Percentiles rank a stretch among this genome's conserved stretches.
Evolutionary conservation across 2,797 vertebrate genomes (phyloP).

Genomic region (Gymnoscopelus microlampas): DNA sequence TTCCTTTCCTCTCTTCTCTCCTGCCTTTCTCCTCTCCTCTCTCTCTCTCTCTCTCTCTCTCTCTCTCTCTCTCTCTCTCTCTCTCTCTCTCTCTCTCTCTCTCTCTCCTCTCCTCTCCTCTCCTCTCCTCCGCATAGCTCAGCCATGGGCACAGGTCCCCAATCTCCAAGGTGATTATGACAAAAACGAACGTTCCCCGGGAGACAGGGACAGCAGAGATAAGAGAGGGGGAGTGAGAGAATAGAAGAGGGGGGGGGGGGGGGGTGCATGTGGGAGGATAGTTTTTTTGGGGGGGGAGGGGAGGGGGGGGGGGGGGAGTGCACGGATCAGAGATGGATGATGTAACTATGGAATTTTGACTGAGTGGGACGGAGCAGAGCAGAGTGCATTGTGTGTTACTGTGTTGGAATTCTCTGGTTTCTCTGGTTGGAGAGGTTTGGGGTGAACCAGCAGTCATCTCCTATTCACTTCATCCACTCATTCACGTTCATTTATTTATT

Average conservation of each 20-base stretch:
- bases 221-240: slow-evolving; percentile 62
- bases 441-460: slow-evolving; percentile 32
- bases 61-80: no score
- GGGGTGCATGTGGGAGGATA: slow-evolving; percentile 38
- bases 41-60: no score
- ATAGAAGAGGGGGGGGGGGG: slow-evolving; percentile 58
- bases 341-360: slow-evolving; percentile 73
- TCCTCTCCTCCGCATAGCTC: slow-evolving; percentile 55
- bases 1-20: neutral
- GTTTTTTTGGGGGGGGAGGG: slow-evolving; percentile 29
- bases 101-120: slow-evolving; percentile 44
- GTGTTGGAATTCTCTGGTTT: slow-evolving; percentile 46
- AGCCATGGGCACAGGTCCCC: slow-evolving; percentile 79
- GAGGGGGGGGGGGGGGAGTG: slow-evolving; percentile 38
- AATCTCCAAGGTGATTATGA: slow-evolving; percentile 84
- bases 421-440: slow-evolving; percentile 57
- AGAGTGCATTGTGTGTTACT: slow-evolving; percentile 6
- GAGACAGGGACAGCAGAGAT: slow-evolving; percentile 75
- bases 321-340: slow-evolving; percentile 67
- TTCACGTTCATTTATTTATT: slow-evolving; percentile 33
- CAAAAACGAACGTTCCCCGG: slow-evolving; percentile 78
- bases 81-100: slow-evolving; percentile 21
- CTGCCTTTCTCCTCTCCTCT: slow-evolving; percentile 34
- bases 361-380: slow-evolving; percentile 29
- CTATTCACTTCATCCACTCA: neutral